Percentiles rank a stretch among this genome's conserved stretches.
These are phyloP conservation scores for Drosophila trichaetosa DNA, from an alignment of 2,888 invertebrate genomes.

Conservation along the genomic window DNA sequence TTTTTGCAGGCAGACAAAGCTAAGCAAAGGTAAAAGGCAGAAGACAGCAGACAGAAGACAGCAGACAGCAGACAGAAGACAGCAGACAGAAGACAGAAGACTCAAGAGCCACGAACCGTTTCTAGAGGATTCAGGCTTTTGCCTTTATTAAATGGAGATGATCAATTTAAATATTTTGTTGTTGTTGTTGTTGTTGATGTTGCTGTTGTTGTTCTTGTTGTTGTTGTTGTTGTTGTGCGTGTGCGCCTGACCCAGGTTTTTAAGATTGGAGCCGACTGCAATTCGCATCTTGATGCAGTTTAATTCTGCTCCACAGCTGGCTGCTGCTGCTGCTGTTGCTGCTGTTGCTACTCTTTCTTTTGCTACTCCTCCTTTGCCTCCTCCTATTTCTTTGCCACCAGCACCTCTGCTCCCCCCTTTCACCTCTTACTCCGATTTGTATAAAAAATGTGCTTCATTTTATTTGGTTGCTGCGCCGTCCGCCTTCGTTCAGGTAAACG, in stretches of 20 bases:
- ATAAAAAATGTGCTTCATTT: slow-evolving; percentile 83
- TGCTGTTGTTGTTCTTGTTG: slow-evolving; percentile 24
- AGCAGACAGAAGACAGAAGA: slow-evolving; percentile 10
- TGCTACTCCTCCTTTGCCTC: slow-evolving; percentile 16
- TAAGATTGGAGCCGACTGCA: slow-evolving; percentile 37
- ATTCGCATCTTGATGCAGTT: slow-evolving; percentile 73
- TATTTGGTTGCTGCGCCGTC: slow-evolving; percentile 79
- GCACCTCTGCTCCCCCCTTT: background rate
- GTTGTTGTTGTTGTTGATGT: slow-evolving; percentile 30
- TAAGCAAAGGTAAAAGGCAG: slow-evolving; percentile 11
- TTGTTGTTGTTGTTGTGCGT: slow-evolving; percentile 44
- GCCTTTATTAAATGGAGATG: slow-evolving; percentile 84
- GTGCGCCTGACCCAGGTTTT: slow-evolving; percentile 44
- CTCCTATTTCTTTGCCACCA: background rate
- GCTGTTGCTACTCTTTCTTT: slow-evolving; percentile 21
- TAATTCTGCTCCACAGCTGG: slow-evolving; percentile 16
- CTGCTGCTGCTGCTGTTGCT: background rate
- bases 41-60: slow-evolving; percentile 26
- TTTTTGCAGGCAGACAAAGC: slow-evolving; percentile 27
- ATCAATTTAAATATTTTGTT: slow-evolving; percentile 84
- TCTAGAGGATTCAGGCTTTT: slow-evolving; percentile 35
- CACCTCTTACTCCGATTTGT: slow-evolving; percentile 55
- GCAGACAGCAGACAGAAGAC: background rate
- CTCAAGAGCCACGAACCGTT: slow-evolving; percentile 35
- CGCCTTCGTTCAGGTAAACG: slow-evolving; percentile 81